Conservation (phyloP, 2,113 vertebrate species). For the Chlamydotis undulata region DNA sequence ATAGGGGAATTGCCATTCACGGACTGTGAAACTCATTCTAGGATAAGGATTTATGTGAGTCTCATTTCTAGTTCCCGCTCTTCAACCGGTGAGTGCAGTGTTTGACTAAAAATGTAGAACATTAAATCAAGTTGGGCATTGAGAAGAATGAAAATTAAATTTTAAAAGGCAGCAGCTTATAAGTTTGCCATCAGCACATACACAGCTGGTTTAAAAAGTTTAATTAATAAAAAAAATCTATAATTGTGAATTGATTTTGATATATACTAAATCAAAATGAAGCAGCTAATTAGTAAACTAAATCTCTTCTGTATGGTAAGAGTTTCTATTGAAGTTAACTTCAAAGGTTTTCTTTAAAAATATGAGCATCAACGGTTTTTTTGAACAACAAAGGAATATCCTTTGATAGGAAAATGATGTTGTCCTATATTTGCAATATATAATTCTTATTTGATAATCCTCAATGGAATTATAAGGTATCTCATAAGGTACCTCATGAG, state of each 20-base stretch:
- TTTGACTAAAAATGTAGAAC: not conserved
- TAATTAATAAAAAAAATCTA: conserved; percentile 23
- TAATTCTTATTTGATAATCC: conserved; percentile 47
- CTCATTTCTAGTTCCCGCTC: not conserved
- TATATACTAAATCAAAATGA: conserved; percentile 50
- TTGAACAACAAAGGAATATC: conserved; percentile 56
- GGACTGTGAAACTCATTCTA: not conserved
- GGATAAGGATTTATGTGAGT: not conserved
- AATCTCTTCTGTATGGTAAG: conserved; percentile 18
- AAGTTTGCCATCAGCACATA: conserved; percentile 26
- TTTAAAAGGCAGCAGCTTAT: not conserved
- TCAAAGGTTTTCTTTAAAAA: conserved; percentile 63
- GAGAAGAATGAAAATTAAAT: not conserved
- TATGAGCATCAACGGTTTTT: conserved; percentile 61
- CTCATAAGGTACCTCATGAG: not conserved
- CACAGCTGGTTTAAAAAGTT: conserved; percentile 8
- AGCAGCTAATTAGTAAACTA: conserved; percentile 56
- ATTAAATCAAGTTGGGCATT: not conserved
- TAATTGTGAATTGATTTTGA: conserved; percentile 39
- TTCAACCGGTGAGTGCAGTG: not conserved
- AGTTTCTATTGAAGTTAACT: conserved; percentile 66
- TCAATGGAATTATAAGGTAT: conserved; percentile 31
- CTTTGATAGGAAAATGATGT: conserved; percentile 36
- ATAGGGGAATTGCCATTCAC: not conserved
- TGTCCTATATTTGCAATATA: conserved; percentile 52